Evolutionary conservation across 1,140 invertebrate genomes (phyloP), one percentile per base, ranked within the genome.

Genomic region (Aethina tumida): DNA sequence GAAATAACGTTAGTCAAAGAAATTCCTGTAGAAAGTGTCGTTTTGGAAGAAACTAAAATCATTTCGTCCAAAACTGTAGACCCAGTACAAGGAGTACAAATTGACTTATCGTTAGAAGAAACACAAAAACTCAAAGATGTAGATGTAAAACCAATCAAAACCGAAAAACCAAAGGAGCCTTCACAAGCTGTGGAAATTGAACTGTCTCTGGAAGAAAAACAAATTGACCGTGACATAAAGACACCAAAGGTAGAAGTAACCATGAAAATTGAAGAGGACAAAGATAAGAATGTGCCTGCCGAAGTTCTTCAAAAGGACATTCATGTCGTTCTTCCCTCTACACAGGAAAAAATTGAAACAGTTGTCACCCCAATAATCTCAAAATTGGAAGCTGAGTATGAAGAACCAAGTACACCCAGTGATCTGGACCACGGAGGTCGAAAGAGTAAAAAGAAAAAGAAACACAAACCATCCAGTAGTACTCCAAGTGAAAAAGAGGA

Each of bases 381-480:
- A 5, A 60, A 62, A 49, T 39, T 49, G 12, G 52, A 60, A 46
- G 52, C 47, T 32, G 52, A 56, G 20, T 47, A 57, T 18, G 50
- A 56, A 13, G 55, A 57, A 35, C 35, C 41, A 2, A 49, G 60
- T 12, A 63, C 63, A 20, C 61, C 57, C 30, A 66, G 60, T 40
- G 65, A 66, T 33, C 52, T 61, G 6, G 66, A 68, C 20, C 41
- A 59, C 41, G 50, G 54, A 38, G 41, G 61, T 38, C 57, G 64
- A 42, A 62, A 56, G 34, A 67, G 57, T 53, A 61, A 60, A 41
- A 66, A 66, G 58, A 68, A 68, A 58, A 70, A 70, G 59, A 68
- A 66, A 59, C 59, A 60, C 25, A 58, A 58, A 54, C 50, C 58
- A 26, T 35, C 37, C 12, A 39, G 43, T 19, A 35, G 38, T 24